phyloP scores from a whole-genome alignment of 2,797 vertebrate species.

The Melanotaenia maccullochi region DNA sequence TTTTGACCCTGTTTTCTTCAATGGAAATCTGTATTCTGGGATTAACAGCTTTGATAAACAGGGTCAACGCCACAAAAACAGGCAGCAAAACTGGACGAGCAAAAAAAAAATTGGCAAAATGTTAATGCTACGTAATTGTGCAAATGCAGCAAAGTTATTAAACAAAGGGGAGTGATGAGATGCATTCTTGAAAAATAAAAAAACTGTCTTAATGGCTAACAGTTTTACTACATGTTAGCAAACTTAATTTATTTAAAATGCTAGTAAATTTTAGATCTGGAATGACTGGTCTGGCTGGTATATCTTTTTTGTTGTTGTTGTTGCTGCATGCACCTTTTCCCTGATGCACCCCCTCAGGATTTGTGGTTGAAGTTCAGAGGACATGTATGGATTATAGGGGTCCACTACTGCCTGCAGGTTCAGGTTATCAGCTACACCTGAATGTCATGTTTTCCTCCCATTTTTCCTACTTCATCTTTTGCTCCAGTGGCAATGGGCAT shows the following conservation, averaged over 20 bases:
- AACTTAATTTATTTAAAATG: neutral
- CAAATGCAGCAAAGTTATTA: neutral
- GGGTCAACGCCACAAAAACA: constrained; percentile 28
- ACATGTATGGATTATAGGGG: neutral
- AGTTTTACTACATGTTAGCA: neutral
- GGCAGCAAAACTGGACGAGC: constrained; percentile 17
- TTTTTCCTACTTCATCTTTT: neutral
- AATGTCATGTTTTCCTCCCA: neutral
- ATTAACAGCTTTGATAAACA: constrained; percentile 45
- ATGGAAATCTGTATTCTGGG: constrained; percentile 20
- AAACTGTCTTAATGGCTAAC: neutral
- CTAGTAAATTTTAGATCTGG: neutral
- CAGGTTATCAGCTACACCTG: neutral
- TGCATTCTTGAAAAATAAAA: neutral
- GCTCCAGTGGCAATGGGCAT: constrained; percentile 6
- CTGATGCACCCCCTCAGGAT: neutral
- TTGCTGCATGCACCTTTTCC: neutral
- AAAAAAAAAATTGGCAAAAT: neutral
- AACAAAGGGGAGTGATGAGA: neutral
- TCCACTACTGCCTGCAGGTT: neutral
- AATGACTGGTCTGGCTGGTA: neutral
- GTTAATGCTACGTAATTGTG: neutral
- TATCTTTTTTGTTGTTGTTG: neutral
- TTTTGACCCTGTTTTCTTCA: constrained; percentile 13
- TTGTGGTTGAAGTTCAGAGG: neutral